Evolutionary conservation across 2,797 vertebrate genomes (phyloP).

Genomic region (Alouatta caraya): DNA sequence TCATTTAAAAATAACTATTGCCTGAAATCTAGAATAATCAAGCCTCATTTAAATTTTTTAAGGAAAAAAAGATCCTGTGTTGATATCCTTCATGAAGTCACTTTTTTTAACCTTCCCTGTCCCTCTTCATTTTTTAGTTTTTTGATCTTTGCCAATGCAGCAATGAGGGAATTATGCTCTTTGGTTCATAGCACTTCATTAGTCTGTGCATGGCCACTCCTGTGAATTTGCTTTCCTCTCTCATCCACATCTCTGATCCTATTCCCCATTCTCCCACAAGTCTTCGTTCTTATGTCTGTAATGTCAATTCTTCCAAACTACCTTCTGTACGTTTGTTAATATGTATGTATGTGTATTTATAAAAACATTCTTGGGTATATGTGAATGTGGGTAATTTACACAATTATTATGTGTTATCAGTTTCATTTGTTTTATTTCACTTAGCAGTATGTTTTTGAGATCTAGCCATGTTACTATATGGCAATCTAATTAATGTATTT

Average conservation of each 20-base stretch:
- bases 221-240: background rate
- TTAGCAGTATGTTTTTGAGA: background rate
- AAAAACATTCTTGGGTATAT: background rate
- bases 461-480: background rate
- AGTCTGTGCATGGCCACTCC: background rate
- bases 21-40: conserved; percentile 1
- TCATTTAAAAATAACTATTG: background rate
- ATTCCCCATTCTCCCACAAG: background rate
- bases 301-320: background rate
- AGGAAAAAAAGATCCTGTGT: background rate
- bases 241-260: background rate
- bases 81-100: background rate
- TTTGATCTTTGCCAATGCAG: background rate
- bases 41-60: background rate
- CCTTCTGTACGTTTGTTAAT: background rate
- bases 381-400: background rate
- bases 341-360: background rate
- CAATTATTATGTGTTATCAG: background rate
- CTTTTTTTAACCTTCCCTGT: background rate
- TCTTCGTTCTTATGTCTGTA: background rate
- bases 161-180: background rate
- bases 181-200: background rate
- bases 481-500: conserved; percentile 1
- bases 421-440: background rate
- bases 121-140: background rate